A percentile compares a stretch with the other conserved stretches of the same genome.
Evolutionary conservation across 2,797 vertebrate species (phyloP).

Genomic region (Cossypha heuglini): DNA sequence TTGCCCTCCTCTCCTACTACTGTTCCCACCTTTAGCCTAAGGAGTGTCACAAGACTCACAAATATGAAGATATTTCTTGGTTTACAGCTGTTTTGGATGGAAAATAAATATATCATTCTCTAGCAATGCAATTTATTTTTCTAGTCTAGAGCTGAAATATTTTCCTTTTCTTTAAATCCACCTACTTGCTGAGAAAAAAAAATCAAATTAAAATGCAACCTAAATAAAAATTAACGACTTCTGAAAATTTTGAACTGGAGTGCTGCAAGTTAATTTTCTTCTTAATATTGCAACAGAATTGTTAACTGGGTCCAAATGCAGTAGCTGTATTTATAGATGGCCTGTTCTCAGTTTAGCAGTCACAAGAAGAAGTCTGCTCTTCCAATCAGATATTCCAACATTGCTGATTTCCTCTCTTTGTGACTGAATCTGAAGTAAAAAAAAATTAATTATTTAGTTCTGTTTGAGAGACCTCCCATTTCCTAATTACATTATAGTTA

Average conservation of each 20-base stretch:
- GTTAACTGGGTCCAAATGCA: background rate
- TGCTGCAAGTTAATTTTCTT: background rate
- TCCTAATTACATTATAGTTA: background rate
- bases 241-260: background rate
- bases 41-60: background rate
- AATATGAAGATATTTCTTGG: background rate
- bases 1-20: background rate
- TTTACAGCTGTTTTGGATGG: background rate
- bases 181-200: background rate
- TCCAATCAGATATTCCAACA: background rate
- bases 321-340: background rate
- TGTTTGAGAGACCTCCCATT: background rate
- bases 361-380: background rate
- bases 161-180: background rate
- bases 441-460: background rate
- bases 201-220: background rate
- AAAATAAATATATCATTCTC: background rate
- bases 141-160: background rate
- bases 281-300: background rate
- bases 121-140: background rate
- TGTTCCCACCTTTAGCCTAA: background rate
- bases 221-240: background rate
- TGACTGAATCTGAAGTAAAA: background rate
- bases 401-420: background rate
- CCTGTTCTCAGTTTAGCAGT: background rate